Base-by-base conservation (phyloP, 2,888 invertebrate genomes). In the Lasius fuliginosus region DNA sequence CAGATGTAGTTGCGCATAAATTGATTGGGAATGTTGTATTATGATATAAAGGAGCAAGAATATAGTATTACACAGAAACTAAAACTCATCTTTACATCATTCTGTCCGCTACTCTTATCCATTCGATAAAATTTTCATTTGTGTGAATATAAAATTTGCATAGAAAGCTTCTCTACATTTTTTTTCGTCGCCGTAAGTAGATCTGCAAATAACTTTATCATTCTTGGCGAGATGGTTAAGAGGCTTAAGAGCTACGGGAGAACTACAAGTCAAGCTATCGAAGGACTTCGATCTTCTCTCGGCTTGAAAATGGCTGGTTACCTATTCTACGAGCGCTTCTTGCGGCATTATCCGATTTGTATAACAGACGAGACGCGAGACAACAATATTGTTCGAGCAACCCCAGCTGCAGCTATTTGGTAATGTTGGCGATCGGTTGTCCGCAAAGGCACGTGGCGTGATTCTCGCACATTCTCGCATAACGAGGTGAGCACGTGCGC, bases 401-500 rank as follows among this genome's bases (percentile, higher is more conserved):
- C 53, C 53, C 49, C 30, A 60, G n/a, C 12, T 67, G 83, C 84
- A 82, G 75, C 82, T 86, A 75, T 74, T 58, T 73, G 15, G 5
- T 56, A 76, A 86, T 67, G 73, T 56, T 5, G 23, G 2, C 46
- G 36, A 23, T 23, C 23, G 30, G 33, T 30, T n/a, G 33, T 2
- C 46, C 46, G 84, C 71, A 76, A 87, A 87, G 85, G 30, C 83
- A 75, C 82, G 88, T 82, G 84, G 74, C 81, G 73, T 65, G 23
- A 42, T 23, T n/a, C 33, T 60, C 40, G 53, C 42, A 42, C 64
- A 79, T 69, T 68, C 33, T 64, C 76, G 74, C 69, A 71, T 82
- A 82, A 82, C 74, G 69, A 87, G 30, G 74, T 60, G 8, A 36
- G 27, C 46, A 27, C 60, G 65, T 11, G 3, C 62, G 76, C 30